These are phyloP conservation scores for human (Homo sapiens) DNA, from an alignment of 2,113 vertebrate genomes.

Conservation along the genomic window DNA sequence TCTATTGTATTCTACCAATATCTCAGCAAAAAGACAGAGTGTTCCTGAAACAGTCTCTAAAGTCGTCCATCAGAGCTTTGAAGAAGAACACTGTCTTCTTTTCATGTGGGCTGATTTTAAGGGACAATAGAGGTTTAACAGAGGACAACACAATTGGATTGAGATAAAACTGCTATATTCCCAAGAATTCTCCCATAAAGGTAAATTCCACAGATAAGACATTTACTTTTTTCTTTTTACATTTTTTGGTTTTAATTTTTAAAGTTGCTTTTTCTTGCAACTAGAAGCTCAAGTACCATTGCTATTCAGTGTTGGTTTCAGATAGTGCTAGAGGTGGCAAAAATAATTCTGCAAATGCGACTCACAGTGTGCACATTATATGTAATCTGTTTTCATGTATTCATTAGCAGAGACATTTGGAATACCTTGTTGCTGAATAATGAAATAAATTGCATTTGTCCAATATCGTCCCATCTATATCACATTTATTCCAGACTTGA, in stretches of 20 bases:
- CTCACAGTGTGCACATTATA: neutral
- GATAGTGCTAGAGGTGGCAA: neutral
- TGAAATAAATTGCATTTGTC: neutral
- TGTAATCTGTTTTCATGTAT: neutral
- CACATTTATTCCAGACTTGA: conserved; percentile 23
- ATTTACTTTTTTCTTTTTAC: neutral
- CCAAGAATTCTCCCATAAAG: neutral
- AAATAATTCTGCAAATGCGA: neutral
- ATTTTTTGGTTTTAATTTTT: neutral
- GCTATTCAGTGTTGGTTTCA: neutral
- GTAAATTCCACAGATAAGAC: neutral
- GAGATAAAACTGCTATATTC: neutral
- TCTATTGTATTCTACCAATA: neutral
- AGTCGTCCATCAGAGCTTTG: neutral
- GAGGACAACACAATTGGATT: neutral
- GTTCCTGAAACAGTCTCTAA: neutral
- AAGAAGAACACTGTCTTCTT: conserved; percentile 49
- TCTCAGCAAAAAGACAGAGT: conserved; percentile 33
- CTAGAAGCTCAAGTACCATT: neutral
- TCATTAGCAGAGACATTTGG: neutral
- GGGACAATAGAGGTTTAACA: neutral
- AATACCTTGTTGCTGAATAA: neutral
- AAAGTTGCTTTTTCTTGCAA: neutral
- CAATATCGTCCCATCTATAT: neutral
- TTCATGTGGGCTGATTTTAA: neutral